Evolutionary conservation across 2,888 invertebrate species (phyloP), one percentile per base, ranked within the genome.

Genomic region (Drosophila vallismaia): DNA sequence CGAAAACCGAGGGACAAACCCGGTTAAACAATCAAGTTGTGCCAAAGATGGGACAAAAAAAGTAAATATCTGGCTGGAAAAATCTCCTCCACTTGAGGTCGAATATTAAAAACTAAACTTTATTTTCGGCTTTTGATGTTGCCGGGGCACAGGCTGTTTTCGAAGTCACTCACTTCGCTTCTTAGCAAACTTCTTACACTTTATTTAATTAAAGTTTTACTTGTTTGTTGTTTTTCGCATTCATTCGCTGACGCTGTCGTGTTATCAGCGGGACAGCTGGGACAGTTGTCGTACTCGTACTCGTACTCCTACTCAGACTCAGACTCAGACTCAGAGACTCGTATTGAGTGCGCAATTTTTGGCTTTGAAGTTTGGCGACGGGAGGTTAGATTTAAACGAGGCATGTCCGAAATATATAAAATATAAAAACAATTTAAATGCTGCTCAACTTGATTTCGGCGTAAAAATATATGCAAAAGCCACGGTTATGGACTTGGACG

Each of bases 231-330:
- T 62, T 58, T 63, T 63, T 74, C 56, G 57, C 64, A 55, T 76
- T 69, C 54, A 63, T 55, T 67, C 60, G 55, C 75, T 75, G 42
- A 44, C 64, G 55, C 79, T 73, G 80, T 74, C 74, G 70, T 67
- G 74, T 81, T 81, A 81, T 81, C 81, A 86, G 75, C 68, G 78
- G 57, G 80, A 86, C 81, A 83, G 77, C 66, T 73, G 84, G 77
- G 86, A 86, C 86, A 86, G 77, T 86, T 86, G 81, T 86, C 79
- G n/a, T n/a, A n/a, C n/a, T n/a, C n/a, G n/a, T n/a, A n/a, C 19
- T 19, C 19, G 19, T 19, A 19, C 19, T 19, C 19, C 19, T 19
- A 19, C 19, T 19, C 19, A 19, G 19, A 19, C 19, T 19, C 19
- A 1, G 19, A 19, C 19, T 19, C 19, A 19, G 19, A 19, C 19